Evolutionary conservation across 37 sponge, comb jelly and placozoan genomes (phyloP).

Genomic region (Ephydatia muelleri): DNA sequence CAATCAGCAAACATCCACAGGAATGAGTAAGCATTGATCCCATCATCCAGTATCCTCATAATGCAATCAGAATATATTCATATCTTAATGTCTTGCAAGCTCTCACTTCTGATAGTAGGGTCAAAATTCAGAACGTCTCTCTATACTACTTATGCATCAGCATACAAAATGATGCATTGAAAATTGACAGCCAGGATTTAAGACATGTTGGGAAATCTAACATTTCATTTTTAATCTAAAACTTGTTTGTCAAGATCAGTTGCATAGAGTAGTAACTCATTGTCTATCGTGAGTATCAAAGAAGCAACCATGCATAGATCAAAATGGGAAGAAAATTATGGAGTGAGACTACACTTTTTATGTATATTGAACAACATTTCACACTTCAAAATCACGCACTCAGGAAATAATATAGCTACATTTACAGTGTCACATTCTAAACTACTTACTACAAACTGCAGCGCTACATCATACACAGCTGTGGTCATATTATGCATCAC

Average conservation of each 20-base stretch:
- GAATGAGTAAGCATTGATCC: not conserved
- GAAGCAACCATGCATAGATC: not conserved
- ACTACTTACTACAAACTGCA: conserved; percentile 1
- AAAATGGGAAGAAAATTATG: not conserved
- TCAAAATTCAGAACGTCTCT: conserved; percentile 1
- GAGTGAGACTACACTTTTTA: not conserved
- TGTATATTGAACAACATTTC: conserved; percentile 1
- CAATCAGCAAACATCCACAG: conserved; percentile 1
- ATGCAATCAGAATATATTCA: conserved; percentile 1
- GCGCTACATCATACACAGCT: not conserved
- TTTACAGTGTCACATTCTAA: not conserved
- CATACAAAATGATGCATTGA: not conserved
- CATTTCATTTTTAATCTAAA: not conserved
- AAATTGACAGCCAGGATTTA: not conserved
- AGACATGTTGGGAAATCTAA: not conserved
- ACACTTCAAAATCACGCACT: conserved; percentile 1
- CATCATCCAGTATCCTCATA: not conserved
- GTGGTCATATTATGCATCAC: not conserved
- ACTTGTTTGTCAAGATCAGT: not conserved
- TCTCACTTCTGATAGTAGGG: not conserved
- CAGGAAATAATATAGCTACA: not conserved
- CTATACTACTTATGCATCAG: not conserved
- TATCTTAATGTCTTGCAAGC: not conserved
- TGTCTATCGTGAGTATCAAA: not conserved
- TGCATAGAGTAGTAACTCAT: conserved; percentile 1